Conservation (phyloP, 1,140 invertebrate species). For the Neotoxoptera formosana region DNA sequence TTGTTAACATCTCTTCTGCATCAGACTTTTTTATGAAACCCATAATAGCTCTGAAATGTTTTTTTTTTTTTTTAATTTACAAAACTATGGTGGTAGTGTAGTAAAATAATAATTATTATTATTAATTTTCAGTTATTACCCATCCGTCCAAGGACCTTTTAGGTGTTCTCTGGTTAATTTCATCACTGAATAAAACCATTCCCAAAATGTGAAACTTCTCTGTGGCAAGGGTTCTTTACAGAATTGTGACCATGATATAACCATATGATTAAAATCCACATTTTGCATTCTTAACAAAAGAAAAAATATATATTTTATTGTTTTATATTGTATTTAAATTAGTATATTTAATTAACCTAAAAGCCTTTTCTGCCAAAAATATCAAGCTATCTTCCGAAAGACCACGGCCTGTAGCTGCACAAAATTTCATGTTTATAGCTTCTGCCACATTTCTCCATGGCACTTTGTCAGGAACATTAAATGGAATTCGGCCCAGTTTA, state of each 20-base stretch:
- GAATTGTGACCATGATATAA: slow-evolving; percentile 90
- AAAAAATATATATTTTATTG: not conserved
- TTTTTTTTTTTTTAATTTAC: slow-evolving; percentile 60
- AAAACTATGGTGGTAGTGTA: not conserved
- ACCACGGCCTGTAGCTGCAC: slow-evolving; percentile 79
- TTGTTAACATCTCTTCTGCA: slow-evolving; percentile 85
- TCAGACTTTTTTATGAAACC: slow-evolving; percentile 91
- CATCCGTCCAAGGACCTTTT: slow-evolving; percentile 87
- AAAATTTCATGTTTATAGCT: slow-evolving; percentile 89
- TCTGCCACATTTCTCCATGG: slow-evolving; percentile 85
- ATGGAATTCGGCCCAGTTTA: slow-evolving; percentile 87
- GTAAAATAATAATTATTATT: not conserved
- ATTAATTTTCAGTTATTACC: slow-evolving; percentile 67
- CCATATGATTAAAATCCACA: slow-evolving; percentile 62
- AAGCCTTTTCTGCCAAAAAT: slow-evolving; percentile 90
- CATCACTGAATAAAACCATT: slow-evolving; percentile 98
- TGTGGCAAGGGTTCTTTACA: slow-evolving; percentile 92
- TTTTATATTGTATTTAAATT: not conserved
- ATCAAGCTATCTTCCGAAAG: slow-evolving; percentile 85
- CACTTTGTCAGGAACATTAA: slow-evolving; percentile 88
- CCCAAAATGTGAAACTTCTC: slow-evolving; percentile 96
- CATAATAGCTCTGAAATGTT: slow-evolving; percentile 73
- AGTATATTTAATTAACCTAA: slow-evolving; percentile 66
- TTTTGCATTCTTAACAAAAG: slow-evolving; percentile 60
- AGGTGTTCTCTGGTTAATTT: slow-evolving; percentile 95